Evolutionary conservation across 1,140 invertebrate species (phyloP).

Genomic region (Adelges cooleyi): DNA sequence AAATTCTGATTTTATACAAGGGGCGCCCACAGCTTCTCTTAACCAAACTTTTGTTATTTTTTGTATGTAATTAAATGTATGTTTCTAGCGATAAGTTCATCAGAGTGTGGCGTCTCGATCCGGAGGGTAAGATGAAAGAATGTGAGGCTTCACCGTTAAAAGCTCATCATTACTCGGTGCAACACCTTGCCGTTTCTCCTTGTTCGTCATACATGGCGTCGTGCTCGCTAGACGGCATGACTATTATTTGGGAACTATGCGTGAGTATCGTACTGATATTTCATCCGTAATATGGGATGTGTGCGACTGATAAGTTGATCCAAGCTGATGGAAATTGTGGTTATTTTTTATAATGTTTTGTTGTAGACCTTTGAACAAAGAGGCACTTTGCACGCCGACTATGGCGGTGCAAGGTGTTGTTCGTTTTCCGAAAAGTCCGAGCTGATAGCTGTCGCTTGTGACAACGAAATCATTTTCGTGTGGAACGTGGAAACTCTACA

Average conservation of each 20-base stretch:
- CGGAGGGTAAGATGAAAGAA: constrained; percentile 32
- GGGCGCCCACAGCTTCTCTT: too few relatives aligned
- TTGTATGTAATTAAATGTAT: too few relatives aligned
- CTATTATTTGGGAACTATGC: constrained; percentile 52
- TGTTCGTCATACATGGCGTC: constrained; percentile 53
- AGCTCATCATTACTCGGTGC: constrained; percentile 50
- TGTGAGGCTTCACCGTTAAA: constrained; percentile 39
- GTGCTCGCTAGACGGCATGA: constrained; percentile 59
- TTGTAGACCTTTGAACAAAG: constrained; percentile 30
- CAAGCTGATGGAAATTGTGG: not conserved
- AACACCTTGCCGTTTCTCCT: constrained; percentile 53
- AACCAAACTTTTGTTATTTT: too few relatives aligned
- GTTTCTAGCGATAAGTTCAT: constrained; percentile 46
- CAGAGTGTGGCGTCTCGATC: constrained; percentile 40
- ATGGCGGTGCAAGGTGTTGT: constrained; percentile 41
- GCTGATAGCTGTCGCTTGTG: constrained; percentile 54
- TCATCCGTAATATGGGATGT: too few relatives aligned
- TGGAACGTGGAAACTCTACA: constrained; percentile 51
- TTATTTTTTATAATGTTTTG: not conserved
- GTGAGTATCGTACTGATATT: too few relatives aligned
- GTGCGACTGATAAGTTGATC: too few relatives aligned
- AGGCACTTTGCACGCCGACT: constrained; percentile 30
- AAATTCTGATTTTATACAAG: too few relatives aligned
- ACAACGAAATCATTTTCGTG: constrained; percentile 57
- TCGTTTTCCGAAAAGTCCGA: constrained; percentile 53